Conservation (phyloP, 2,888 invertebrate genomes). For the Trachelus iudaicus region DNA sequence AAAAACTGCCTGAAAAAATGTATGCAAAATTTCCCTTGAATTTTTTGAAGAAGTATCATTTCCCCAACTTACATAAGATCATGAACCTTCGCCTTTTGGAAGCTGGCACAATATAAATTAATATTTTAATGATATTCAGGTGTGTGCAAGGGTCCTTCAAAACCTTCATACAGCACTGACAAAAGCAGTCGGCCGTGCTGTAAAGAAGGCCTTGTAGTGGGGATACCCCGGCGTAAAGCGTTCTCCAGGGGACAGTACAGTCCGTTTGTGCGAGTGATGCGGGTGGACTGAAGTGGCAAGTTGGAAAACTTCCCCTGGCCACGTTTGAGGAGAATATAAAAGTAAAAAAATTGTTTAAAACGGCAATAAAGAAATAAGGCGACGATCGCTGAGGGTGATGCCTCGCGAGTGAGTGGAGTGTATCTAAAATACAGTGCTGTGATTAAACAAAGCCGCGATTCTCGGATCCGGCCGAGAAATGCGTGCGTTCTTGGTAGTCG, state of each 20-base stretch:
- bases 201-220: background rate
- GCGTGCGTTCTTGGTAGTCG: conserved; percentile 51
- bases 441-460: conserved; percentile 26
- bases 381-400: conserved; percentile 21
- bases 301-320: background rate
- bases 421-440: background rate
- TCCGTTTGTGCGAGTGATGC: conserved; percentile 43
- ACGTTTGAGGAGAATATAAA: background rate
- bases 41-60: background rate
- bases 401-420: conserved; percentile 34
- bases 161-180: background rate
- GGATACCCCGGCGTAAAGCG: conserved; percentile 17
- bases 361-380: conserved; percentile 10
- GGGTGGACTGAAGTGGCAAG: conserved; percentile 31
- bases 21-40: background rate
- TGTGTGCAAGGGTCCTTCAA: background rate
- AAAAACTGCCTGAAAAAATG: background rate
- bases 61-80: background rate
- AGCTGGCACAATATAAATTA: background rate
- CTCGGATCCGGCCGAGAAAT: conserved; percentile 39
- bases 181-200: background rate
- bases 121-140: background rate
- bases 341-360: background rate
- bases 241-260: conserved; percentile 44
- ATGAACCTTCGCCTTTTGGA: background rate